phyloP scores from a whole-genome alignment of 2,113 vertebrate genomes.

The Elachura formosa region DNA sequence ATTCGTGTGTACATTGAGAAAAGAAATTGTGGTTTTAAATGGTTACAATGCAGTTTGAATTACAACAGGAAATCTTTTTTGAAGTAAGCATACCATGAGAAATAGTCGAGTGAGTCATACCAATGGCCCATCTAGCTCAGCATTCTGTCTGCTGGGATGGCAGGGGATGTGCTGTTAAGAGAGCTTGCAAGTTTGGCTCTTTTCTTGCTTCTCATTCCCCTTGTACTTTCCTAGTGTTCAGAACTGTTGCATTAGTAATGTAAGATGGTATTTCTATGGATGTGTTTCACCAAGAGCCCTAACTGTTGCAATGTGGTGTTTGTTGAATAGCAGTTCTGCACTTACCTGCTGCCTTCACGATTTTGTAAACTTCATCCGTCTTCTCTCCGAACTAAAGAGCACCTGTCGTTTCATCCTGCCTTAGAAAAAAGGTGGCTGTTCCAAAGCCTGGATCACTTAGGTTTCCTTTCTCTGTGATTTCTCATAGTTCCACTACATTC shows the following conservation, averaged over 20 bases:
- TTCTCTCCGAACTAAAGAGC: background rate
- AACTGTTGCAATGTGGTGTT: background rate
- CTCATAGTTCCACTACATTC: background rate
- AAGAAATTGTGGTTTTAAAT: background rate
- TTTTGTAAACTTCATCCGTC: background rate
- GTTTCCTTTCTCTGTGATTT: background rate
- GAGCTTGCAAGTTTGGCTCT: background rate
- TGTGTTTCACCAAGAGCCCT: background rate
- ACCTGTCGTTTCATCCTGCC: background rate
- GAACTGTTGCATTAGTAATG: background rate
- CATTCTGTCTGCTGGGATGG: background rate
- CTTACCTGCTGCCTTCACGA: background rate
- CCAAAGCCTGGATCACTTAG: background rate
- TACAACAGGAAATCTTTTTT: background rate
- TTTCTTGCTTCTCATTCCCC: background rate
- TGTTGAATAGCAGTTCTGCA: background rate
- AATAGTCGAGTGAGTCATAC: background rate
- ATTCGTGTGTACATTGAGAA: background rate
- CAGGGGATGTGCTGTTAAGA: background rate
- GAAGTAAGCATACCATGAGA: background rate
- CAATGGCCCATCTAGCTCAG: background rate
- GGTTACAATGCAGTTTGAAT: background rate
- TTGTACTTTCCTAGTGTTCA: background rate
- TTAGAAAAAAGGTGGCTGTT: background rate
- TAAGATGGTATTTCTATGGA: background rate